Evolutionary conservation across 2,113 vertebrate genomes (phyloP).

Genomic region (Pipa parva): DNA sequence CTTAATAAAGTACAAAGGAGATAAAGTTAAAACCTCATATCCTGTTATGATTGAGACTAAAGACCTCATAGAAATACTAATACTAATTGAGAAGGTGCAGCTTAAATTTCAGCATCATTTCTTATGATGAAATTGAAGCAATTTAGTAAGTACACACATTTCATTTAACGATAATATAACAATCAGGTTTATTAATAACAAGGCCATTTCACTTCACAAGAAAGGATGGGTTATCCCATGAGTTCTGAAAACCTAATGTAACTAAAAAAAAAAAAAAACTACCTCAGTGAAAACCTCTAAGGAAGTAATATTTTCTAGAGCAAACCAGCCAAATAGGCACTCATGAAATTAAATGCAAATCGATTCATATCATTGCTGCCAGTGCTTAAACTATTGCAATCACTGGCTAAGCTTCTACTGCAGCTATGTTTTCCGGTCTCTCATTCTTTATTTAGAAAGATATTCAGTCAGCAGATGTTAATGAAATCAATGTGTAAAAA

Average conservation of each 20-base stretch:
- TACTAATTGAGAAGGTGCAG: no score
- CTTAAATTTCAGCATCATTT: no score
- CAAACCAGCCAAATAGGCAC: not conserved
- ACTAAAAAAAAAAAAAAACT: not conserved
- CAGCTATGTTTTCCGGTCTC: not conserved
- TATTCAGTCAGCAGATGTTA: not conserved
- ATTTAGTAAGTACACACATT: not conserved
- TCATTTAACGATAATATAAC: not conserved
- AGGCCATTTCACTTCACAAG: not conserved
- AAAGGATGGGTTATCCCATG: not conserved
- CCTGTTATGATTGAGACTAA: not conserved
- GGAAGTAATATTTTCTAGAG: not conserved
- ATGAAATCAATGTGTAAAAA: not conserved
- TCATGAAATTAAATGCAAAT: not conserved
- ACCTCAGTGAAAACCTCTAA: not conserved
- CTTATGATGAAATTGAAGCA: no score
- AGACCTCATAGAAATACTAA: not conserved
- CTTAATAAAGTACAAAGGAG: not conserved
- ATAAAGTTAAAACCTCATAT: not conserved
- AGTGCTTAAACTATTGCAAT: not conserved
- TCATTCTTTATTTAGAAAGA: not conserved
- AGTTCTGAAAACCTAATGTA: not conserved
- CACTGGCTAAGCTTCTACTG: not conserved
- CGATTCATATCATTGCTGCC: not conserved
- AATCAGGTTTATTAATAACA: not conserved